Percentiles rank a stretch among this genome's conserved stretches.
These are phyloP conservation scores for Momotus momota DNA, from an alignment of 2,797 vertebrate genomes.

Conservation along the genomic window DNA sequence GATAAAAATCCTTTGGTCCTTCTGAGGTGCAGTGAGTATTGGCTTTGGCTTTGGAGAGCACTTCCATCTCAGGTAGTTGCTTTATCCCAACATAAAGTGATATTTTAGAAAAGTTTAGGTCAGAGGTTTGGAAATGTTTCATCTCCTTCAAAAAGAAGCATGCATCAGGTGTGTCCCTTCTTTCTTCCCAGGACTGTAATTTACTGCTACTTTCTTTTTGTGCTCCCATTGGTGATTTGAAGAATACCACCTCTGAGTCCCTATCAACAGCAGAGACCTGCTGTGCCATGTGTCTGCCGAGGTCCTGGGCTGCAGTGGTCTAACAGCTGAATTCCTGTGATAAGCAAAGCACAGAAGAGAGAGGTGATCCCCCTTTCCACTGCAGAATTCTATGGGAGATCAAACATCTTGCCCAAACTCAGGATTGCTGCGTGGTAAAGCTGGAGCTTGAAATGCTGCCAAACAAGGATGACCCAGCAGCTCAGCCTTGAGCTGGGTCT, in stretches of 20 bases:
- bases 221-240: accelerated
- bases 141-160: neutral
- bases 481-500: neutral
- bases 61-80: neutral
- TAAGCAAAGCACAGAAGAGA: neutral
- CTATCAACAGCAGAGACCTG: neutral
- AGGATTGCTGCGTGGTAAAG: neutral
- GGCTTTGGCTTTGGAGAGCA: neutral
- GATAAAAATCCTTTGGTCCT: neutral
- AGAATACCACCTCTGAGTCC: neutral
- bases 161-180: accelerated
- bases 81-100: neutral
- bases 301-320: neutral
- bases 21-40: neutral
- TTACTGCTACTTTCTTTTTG: neutral
- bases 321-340: neutral
- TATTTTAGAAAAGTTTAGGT: neutral
- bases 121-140: neutral
- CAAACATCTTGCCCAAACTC: neutral
- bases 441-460: neutral
- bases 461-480: neutral
- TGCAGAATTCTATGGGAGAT: neutral
- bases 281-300: neutral
- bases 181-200: neutral
- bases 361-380: neutral